Conservation (phyloP, 2,113 vertebrate species). For the Phoenicopterus ruber region DNA sequence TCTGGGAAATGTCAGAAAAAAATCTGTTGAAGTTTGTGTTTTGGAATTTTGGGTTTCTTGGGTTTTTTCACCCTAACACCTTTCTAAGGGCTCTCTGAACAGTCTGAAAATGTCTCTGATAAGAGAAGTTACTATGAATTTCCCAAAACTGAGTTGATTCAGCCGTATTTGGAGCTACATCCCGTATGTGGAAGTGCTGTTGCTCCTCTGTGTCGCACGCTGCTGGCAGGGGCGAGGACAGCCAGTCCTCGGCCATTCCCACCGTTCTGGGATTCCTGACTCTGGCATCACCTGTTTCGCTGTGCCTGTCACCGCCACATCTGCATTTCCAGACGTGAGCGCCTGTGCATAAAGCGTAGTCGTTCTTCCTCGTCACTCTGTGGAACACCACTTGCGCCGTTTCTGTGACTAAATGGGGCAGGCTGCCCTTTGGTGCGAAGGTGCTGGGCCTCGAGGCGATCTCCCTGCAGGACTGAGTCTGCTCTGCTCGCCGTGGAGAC, state of each 20-base stretch:
- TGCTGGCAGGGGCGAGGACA: no score
- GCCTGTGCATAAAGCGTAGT: accelerated
- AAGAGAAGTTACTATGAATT: background rate
- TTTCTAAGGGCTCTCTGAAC: background rate
- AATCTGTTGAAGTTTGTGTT: background rate
- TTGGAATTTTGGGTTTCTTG: background rate
- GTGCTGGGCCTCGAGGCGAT: background rate
- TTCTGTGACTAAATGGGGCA: background rate
- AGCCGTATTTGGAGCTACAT: background rate
- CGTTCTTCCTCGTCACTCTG: background rate
- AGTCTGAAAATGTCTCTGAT: background rate
- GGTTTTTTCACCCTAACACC: background rate
- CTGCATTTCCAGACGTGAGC: background rate
- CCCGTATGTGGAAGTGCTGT: background rate
- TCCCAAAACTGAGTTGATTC: background rate
- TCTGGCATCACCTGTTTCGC: accelerated
- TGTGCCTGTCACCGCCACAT: accelerated
- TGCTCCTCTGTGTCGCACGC: background rate
- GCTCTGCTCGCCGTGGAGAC: background rate
- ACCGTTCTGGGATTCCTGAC: background rate
- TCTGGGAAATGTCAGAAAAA: background rate
- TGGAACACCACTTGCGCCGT: background rate
- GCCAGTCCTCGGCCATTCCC: accelerated
- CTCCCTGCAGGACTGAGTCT: background rate
- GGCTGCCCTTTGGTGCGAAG: background rate